These are phyloP conservation scores for Epinotia bilunana DNA, from an alignment of 2,888 invertebrate genomes.

Conservation along the genomic window DNA sequence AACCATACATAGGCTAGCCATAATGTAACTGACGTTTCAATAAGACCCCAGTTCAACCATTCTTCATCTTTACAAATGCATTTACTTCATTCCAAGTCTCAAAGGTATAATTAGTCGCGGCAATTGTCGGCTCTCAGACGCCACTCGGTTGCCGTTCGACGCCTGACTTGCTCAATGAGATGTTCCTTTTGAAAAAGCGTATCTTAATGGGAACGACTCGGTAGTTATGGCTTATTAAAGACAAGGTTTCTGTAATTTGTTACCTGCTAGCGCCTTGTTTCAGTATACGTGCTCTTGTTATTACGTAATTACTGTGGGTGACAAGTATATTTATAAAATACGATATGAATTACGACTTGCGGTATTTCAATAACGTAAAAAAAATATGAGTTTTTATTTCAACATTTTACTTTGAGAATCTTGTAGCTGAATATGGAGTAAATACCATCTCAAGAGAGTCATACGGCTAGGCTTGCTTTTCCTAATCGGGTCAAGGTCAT, in stretches of 20 bases:
- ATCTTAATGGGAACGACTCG: neutral
- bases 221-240: neutral
- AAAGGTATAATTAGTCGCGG: conserved; percentile 31
- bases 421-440: too few species aligned
- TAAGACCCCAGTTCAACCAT: neutral
- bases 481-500: too few species aligned
- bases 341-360: neutral
- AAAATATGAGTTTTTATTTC: too few species aligned
- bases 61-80: conserved; percentile 20
- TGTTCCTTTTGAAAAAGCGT: neutral
- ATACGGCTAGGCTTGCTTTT: too few species aligned
- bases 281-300: neutral
- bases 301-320: conserved; percentile 10
- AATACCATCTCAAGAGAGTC: too few species aligned
- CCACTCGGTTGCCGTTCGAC: conserved; percentile 15
- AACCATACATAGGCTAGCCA: neutral
- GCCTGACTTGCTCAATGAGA: conserved; percentile 1
- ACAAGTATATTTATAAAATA: conserved; percentile 14
- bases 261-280: conserved; percentile 19
- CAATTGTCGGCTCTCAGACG: conserved; percentile 25
- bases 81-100: conserved; percentile 33
- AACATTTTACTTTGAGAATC: too few species aligned
- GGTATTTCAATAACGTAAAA: too few species aligned
- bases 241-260: neutral
- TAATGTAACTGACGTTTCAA: neutral